Evolutionary conservation across 2,797 vertebrate species (phyloP).

Genomic region (Gymnoscopelus braueri): DNA sequence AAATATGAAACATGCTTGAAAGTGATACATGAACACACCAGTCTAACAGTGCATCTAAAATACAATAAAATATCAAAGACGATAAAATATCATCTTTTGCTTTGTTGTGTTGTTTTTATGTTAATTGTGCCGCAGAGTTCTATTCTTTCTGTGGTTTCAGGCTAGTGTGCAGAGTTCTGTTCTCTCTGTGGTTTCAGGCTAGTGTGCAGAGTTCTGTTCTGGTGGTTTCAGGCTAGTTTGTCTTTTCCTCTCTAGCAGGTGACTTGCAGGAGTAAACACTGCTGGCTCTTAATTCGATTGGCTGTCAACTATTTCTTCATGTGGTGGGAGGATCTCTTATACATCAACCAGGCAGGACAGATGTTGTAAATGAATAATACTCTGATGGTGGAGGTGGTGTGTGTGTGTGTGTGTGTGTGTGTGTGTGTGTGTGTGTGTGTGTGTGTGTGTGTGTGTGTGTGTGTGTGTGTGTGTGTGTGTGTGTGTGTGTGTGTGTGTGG

Average conservation of each 20-base stretch:
- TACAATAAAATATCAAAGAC: too few relatives aligned
- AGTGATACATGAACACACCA: neutral
- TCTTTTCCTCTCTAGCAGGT: conserved; percentile 4
- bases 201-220: neutral
- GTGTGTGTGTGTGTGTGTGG: conserved; percentile 21
- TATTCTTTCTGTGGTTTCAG: neutral
- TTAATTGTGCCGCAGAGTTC: too few relatives aligned
- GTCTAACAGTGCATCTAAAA: too few relatives aligned
- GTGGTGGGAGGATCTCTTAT: conserved; percentile 8
- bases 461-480: neutral
- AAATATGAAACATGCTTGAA: neutral
- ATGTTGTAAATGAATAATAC: conserved; percentile 40
- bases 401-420: conserved; percentile 3
- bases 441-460: conserved; percentile 5
- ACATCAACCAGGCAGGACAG: conserved; percentile 1
- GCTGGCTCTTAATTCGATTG: conserved; percentile 3
- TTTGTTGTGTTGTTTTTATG: too few relatives aligned
- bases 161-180: too few relatives aligned
- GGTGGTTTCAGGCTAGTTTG: conserved; percentile 4
- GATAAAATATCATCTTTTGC: too few relatives aligned
- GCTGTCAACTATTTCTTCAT: neutral
- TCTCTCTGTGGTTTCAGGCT: neutral
- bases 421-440: conserved; percentile 11
- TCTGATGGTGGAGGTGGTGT: neutral
- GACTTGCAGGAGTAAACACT: conserved; percentile 10